Evolutionary conservation across 1,140 invertebrate genomes (phyloP), one percentile per base, ranked within the genome.

Genomic region (Goniozus legneri): DNA sequence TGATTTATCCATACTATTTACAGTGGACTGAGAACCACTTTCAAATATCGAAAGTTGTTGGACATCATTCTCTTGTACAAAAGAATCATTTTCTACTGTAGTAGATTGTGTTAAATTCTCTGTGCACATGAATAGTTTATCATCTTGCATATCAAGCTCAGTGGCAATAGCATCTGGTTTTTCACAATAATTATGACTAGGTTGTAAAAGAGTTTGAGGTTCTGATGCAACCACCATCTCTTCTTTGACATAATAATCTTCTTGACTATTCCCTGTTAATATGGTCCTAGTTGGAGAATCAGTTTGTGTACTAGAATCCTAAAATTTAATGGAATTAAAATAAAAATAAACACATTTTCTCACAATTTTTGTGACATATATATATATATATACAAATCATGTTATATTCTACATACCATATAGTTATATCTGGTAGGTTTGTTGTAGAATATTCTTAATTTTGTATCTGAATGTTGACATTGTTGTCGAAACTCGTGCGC

Each of bases 401-500:
- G n/a, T n/a, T n/a, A n/a, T n/a, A n/a, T n/a, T n/a, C n/a, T n/a
- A n/a, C n/a, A n/a, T n/a, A n/a, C n/a, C n/a, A n/a, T n/a, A n/a
- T n/a, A n/a, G n/a, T n/a, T n/a, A 56, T 64, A 54, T 51, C 58
- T 68, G 4, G 50, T 27, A 20, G 72, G 71, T 51, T 76, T 76
- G 44, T 75, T 70, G 41, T 68, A 75, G 44, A 68, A 64, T 34
- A 74, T 50, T 40, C 71, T 50, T 13, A 76, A 47, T 48, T 61
- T 60, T 10, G 70, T 50, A 40, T 76, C 72, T 4, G 73, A 76
- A 32, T 70, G 60, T 47, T 76, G 73, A 44, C 72, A 76, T 27
- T 70, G 65, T 22, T 75, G 64, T 15, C 73, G 63, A 56, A 76
- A 76, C 35, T 75, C 73, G 33, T 73, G 65, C 7, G 71, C 71